Evolutionary conservation across 2,888 invertebrate species (phyloP).

Genomic region (Synanthedon tipuliformis): DNA sequence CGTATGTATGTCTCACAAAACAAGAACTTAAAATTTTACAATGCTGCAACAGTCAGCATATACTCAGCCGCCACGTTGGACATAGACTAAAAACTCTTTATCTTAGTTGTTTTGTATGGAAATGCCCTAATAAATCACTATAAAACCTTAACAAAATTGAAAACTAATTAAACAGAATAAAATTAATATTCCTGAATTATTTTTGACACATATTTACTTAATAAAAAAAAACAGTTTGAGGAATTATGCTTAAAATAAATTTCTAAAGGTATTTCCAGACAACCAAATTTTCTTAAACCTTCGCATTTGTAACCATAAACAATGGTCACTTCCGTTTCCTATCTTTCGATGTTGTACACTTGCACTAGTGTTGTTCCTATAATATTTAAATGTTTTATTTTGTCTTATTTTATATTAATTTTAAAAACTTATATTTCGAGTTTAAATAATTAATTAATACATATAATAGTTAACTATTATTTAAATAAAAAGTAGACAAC

Average conservation of each 20-base stretch:
- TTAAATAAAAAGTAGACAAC: too few species aligned
- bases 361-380: not conserved
- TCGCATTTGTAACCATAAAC: not conserved
- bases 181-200: too few species aligned
- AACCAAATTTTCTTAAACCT: not conserved
- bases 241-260: too few species aligned
- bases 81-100: slow-evolving; percentile 37
- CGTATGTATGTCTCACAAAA: slow-evolving; percentile 40
- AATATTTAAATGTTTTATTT: not conserved
- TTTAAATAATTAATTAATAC: not conserved
- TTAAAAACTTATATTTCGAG: not conserved
- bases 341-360: slow-evolving; percentile 25
- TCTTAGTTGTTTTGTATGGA: not conserved
- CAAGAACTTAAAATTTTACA: slow-evolving; percentile 41
- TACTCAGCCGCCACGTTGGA: slow-evolving; percentile 50
- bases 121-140: not conserved
- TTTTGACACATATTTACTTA: too few species aligned
- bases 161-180: too few species aligned
- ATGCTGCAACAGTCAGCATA: not conserved
- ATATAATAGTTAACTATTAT: not conserved
- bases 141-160: too few species aligned
- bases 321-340: slow-evolving; percentile 37
- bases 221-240: too few species aligned
- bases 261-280: not conserved
- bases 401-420: too few species aligned